Percentiles rank a stretch among this genome's conserved stretches.
Conservation (phyloP, 2,888 invertebrate species). For the Oxytorus armatus region DNA sequence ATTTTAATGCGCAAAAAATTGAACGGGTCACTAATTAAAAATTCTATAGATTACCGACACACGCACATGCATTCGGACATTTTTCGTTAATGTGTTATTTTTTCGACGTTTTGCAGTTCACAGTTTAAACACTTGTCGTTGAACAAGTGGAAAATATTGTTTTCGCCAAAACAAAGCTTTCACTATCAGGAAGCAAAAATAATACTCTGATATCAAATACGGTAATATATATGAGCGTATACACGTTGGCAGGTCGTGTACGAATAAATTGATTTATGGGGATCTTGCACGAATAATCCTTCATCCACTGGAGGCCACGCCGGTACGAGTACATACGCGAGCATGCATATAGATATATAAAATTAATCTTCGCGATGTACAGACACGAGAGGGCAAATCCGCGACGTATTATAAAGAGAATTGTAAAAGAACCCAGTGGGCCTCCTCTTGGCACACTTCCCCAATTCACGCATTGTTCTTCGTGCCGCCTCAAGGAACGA, state of each 20-base stretch:
- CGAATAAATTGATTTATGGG: conserved; percentile 61
- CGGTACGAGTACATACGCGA: conserved; percentile 29
- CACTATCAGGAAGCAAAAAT: no score
- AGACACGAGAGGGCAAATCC: conserved; percentile 35
- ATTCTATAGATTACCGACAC: no score
- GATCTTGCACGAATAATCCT: conserved; percentile 48
- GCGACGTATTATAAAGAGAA: conserved; percentile 44
- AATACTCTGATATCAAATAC: no score
- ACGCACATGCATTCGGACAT: no score
- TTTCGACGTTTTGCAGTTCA: no score
- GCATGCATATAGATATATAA: not conserved
- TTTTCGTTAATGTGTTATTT: no score
- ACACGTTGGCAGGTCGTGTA: conserved; percentile 39
- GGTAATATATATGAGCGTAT: no score
- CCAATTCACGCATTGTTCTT: conserved; percentile 79
- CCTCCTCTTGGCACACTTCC: conserved; percentile 77
- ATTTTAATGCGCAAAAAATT: no score
- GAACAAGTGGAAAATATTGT: no score
- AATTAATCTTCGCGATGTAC: conserved; percentile 54
- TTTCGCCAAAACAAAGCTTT: no score
- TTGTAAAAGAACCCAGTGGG: conserved; percentile 10
- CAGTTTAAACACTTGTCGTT: no score
- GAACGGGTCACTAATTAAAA: no score
- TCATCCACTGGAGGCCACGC: conserved; percentile 49
- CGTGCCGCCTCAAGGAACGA: conserved; percentile 68